These are phyloP conservation scores for Colostygia pectinataria DNA, from an alignment of 2,888 invertebrate species.

Conservation along the genomic window DNA sequence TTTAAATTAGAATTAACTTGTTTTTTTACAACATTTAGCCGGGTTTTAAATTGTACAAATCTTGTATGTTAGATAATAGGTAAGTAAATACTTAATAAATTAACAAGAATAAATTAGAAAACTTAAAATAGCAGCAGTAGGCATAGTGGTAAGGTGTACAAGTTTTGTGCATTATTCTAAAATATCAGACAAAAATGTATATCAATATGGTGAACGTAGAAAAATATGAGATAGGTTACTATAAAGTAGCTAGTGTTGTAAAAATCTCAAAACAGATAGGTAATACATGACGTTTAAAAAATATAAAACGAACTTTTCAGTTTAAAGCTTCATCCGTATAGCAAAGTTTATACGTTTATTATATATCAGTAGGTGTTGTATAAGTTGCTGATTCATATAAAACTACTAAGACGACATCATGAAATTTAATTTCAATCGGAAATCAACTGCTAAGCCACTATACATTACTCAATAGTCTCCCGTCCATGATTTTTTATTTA, in stretches of 20 bases:
- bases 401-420: too few species aligned
- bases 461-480: neutral
- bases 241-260: neutral
- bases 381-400: neutral
- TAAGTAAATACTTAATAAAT: neutral
- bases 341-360: neutral
- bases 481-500: neutral
- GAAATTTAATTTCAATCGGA: too few species aligned
- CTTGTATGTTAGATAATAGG: too few species aligned
- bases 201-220: neutral
- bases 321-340: slow-evolving; percentile 11
- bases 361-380: neutral
- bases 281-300: neutral
- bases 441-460: slow-evolving; percentile 1
- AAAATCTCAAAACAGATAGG: slow-evolving; percentile 1
- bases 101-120: slow-evolving; percentile 5
- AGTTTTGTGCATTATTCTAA: neutral
- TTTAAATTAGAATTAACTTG: too few species aligned
- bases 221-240: neutral
- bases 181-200: neutral
- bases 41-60: too few species aligned
- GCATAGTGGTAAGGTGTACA: neutral
- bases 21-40: too few species aligned
- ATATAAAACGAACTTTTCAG: neutral
- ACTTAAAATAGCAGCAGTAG: neutral